Conservation (phyloP, 2,797 vertebrate species). For the Mastacembelus armatus region DNA sequence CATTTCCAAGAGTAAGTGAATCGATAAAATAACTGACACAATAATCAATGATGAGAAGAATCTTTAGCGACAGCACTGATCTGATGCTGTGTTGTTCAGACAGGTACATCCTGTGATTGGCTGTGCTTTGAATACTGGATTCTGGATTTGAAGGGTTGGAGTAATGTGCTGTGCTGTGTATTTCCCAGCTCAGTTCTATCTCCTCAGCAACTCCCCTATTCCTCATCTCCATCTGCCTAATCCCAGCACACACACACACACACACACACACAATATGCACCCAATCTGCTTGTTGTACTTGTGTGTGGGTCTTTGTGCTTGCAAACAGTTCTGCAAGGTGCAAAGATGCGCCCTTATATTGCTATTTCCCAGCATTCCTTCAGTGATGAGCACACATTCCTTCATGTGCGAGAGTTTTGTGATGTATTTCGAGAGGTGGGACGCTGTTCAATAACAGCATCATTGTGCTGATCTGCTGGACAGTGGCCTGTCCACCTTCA, state of each 20-base stretch:
- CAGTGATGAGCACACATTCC: neutral
- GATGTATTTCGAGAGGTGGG: slow-evolving; percentile 18
- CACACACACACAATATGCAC: slow-evolving; percentile 25
- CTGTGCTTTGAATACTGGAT: slow-evolving; percentile 7
- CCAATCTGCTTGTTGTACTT: slow-evolving; percentile 19
- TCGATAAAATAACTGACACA: neutral
- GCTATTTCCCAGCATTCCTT: slow-evolving; percentile 30
- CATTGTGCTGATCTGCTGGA: slow-evolving; percentile 26
- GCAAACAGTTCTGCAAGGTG: slow-evolving; percentile 12
- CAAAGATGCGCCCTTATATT: slow-evolving; percentile 1
- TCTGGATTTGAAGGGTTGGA: slow-evolving; percentile 8
- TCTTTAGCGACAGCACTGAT: neutral
- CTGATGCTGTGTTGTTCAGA: neutral
- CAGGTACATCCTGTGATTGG: slow-evolving; percentile 6
- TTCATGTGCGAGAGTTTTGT: neutral
- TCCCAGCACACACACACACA: slow-evolving; percentile 41
- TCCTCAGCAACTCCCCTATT: slow-evolving; percentile 1
- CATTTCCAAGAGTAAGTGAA: neutral
- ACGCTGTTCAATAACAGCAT: slow-evolving; percentile 27
- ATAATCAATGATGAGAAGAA: neutral
- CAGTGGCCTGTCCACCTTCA: slow-evolving; percentile 41
- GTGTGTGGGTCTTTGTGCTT: neutral
- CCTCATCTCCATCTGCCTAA: slow-evolving; percentile 54
- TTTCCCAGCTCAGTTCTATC: slow-evolving; percentile 29
- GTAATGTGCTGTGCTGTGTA: slow-evolving; percentile 26